Evolutionary conservation across 2,113 vertebrate species (phyloP).

Genomic region (Callaeas wilsoni): DNA sequence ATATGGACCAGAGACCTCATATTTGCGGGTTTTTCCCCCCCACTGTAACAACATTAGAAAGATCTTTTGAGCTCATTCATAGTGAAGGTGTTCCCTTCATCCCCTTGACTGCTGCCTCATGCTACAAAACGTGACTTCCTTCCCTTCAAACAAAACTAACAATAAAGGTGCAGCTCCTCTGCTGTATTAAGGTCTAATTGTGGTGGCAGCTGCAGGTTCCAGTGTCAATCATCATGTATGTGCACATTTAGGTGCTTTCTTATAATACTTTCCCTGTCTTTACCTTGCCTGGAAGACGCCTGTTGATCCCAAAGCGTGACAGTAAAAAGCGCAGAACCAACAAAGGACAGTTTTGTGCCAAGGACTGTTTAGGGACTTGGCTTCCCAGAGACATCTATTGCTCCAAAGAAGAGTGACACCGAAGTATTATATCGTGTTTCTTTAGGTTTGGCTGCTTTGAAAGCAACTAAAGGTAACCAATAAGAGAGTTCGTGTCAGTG

Average conservation of each 20-base stretch:
- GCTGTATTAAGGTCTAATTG: background rate
- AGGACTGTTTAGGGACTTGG: background rate
- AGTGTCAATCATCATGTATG: background rate
- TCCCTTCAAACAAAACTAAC: background rate
- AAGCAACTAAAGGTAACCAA: background rate
- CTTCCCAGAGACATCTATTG: background rate
- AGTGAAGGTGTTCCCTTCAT: background rate
- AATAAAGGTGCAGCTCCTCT: background rate
- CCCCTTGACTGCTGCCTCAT: background rate
- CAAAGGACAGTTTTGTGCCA: background rate
- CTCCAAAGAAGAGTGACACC: background rate
- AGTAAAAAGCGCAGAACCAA: background rate
- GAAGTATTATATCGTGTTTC: rapidly evolving
- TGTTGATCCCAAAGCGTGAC: rapidly evolving
- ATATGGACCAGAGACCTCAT: background rate
- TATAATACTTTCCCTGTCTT: background rate
- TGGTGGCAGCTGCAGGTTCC: background rate
- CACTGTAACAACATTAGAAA: background rate
- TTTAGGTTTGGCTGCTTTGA: background rate
- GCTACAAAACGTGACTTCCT: background rate
- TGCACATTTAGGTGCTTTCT: background rate
- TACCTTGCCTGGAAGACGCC: background rate
- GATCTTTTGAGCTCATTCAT: background rate
- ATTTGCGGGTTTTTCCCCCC: background rate
- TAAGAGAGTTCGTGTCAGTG: background rate